phyloP scores from a whole-genome alignment of 2,888 invertebrate genomes.

The Idaea dimidiata region DNA sequence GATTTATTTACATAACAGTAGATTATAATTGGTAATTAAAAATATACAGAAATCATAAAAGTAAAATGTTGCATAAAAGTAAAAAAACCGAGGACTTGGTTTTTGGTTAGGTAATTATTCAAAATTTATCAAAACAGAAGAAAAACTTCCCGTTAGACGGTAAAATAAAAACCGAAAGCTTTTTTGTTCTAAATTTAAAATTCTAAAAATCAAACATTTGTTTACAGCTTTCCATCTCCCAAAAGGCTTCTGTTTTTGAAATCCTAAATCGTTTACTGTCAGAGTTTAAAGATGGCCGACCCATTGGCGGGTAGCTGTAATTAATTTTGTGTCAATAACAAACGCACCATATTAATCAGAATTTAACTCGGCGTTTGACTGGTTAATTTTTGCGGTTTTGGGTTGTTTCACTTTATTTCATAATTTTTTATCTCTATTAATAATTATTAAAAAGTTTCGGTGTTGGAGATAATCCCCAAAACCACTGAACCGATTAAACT shows the following conservation, averaged over 20 bases:
- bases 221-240: not conserved
- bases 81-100: too few relatives aligned
- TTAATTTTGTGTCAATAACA: constrained; percentile 38
- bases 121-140: not conserved
- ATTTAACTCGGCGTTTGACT: not conserved
- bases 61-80: too few relatives aligned
- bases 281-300: not conserved
- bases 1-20: too few relatives aligned
- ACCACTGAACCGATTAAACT: too few relatives aligned
- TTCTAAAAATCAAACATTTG: not conserved
- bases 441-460: too few relatives aligned
- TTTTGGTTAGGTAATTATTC: not conserved
- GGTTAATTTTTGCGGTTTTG: not conserved
- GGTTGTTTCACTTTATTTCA: not conserved
- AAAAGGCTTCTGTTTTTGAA: not conserved
- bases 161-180: not conserved
- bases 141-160: not conserved
- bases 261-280: not conserved
- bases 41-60: too few relatives aligned
- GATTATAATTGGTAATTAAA: too few relatives aligned
- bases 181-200: not conserved
- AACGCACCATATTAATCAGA: constrained; percentile 25
- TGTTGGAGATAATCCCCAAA: too few relatives aligned
- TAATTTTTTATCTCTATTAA: not conserved
- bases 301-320: constrained; percentile 14